A percentile compares a stretch with the other conserved stretches of the same genome.
Conservation (phyloP, 2,113 vertebrate species). For the Neotragus moschatus region DNA sequence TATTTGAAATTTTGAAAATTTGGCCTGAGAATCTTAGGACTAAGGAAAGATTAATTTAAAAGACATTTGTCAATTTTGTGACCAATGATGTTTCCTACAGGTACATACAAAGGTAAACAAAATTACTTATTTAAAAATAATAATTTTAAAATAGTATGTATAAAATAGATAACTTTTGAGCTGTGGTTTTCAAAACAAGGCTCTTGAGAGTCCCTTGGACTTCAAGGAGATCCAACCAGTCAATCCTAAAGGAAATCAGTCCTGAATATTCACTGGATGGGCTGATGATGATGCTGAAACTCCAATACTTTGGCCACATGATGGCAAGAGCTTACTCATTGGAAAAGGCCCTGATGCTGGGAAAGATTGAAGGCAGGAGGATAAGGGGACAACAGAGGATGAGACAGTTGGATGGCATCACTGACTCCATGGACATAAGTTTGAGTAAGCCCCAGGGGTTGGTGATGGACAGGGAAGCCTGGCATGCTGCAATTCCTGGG, state of each 20-base stretch:
- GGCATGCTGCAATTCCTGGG: background rate
- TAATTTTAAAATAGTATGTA: background rate
- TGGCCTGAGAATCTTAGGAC: background rate
- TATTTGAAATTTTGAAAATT: background rate
- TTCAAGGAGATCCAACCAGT: background rate
- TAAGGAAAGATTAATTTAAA: background rate
- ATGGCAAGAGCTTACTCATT: background rate
- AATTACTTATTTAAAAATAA: background rate
- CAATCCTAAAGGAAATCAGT: background rate
- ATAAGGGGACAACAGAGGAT: background rate
- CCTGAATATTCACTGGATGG: background rate
- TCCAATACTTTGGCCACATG: background rate
- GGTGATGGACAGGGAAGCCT: background rate
- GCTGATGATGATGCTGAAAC: background rate
- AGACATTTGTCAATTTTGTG: background rate
- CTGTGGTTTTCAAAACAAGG: too few species aligned
- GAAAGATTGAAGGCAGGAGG: background rate
- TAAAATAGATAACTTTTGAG: background rate
- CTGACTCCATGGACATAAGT: background rate
- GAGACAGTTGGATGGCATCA: background rate
- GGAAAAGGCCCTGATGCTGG: background rate
- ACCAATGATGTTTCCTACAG: background rate
- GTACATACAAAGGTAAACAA: background rate
- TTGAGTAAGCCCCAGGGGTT: background rate
- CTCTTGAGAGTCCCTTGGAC: background rate